Base-by-base conservation (phyloP, 1,140 invertebrate genomes). In the Drosophila funebris region DNA sequence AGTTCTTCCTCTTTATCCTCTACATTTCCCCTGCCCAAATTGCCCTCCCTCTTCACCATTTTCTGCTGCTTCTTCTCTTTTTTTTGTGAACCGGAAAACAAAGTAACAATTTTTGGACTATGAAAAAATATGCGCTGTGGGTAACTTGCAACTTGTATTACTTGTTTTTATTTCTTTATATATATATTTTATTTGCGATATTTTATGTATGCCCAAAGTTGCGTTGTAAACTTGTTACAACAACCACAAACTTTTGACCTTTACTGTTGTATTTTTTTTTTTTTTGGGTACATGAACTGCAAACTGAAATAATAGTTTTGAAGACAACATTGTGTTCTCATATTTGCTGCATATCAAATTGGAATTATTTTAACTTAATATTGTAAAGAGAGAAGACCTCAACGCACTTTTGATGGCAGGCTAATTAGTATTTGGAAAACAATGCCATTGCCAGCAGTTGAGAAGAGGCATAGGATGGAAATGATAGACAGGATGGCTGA, bases 71-170 rank as follows among this genome's bases (percentile, higher is more conserved):
- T 5, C 39, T 58, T 60, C 5, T 9, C 8, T 50, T 8, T 29
- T 54, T 70, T 44, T 64, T 14, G 5, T n/a, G 22, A 43, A 53
- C 54, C 48, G 54, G 64, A 54, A 61, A 68, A 68, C 63, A 73
- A 73, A 73, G 64, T 73, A 73, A 68, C 64, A 60, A 61, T 60
- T 67, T 52, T 71, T 64, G 29, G 50, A 27, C 31, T 67, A 50
- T 67, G 31, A n/a, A 57, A 57, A 66, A 67, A 58, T 29, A 29
- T 63, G 11, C 48, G n/a, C 27, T 50, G 54, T 44, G 36, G 31
- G 14, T 22, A 50, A 58, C 53, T 14, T 44, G 4, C 11, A 54
- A 13, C 50, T 54, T 48, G 39, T 54, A 33, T 22, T 13, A 14
- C 13, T 1, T 31, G 4, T 48, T 43, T 14, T 22, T 18, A 3